A percentile compares a stretch with the other conserved stretches of the same genome.
These are phyloP conservation scores for Grapholita molesta DNA, from an alignment of 1,140 invertebrate genomes.

Conservation along the genomic window DNA sequence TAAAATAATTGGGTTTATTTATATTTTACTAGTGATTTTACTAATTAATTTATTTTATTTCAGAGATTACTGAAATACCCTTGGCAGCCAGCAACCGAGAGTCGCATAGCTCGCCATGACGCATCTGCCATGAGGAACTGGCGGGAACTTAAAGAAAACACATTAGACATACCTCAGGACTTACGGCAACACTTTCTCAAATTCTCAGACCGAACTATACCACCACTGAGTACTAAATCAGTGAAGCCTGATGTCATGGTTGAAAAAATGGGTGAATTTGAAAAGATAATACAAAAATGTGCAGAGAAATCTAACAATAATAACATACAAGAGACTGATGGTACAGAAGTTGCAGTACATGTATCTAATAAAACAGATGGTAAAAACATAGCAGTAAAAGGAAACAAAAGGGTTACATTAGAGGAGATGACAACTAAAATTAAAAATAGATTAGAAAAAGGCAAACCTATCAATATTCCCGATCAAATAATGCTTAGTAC, in stretches of 20 bases:
- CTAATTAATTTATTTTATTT: slow-evolving; percentile 34
- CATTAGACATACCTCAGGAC: slow-evolving; percentile 70
- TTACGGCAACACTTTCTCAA: slow-evolving; percentile 82
- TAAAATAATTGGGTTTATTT: too few relatives aligned
- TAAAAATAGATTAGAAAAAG: slow-evolving; percentile 50
- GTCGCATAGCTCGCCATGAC: slow-evolving; percentile 82
- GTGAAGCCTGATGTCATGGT: slow-evolving; percentile 57
- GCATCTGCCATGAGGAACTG: slow-evolving; percentile 83
- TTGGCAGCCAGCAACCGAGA: slow-evolving; percentile 79
- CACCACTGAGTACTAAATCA: slow-evolving; percentile 56
- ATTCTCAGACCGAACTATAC: slow-evolving; percentile 80
- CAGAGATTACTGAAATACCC: slow-evolving; percentile 82
- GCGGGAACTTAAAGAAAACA: slow-evolving; percentile 79
- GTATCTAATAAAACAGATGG: slow-evolving; percentile 29
- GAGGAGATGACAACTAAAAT: slow-evolving; percentile 58
- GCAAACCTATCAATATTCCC: slow-evolving; percentile 51
- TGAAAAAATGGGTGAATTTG: slow-evolving; percentile 66
- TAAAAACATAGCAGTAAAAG: slow-evolving; percentile 28
- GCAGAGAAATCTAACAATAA: slow-evolving; percentile 46
- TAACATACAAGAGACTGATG: slow-evolving; percentile 23
- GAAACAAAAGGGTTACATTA: slow-evolving; percentile 49
- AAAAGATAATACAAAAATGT: slow-evolving; percentile 59
- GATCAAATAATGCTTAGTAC: slow-evolving; percentile 58
- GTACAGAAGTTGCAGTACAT: slow-evolving; percentile 30
- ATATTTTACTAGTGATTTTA: too few relatives aligned